phyloP scores from a whole-genome alignment of 1,140 invertebrate species.

The Macrotrachela quadricornifera region DNA sequence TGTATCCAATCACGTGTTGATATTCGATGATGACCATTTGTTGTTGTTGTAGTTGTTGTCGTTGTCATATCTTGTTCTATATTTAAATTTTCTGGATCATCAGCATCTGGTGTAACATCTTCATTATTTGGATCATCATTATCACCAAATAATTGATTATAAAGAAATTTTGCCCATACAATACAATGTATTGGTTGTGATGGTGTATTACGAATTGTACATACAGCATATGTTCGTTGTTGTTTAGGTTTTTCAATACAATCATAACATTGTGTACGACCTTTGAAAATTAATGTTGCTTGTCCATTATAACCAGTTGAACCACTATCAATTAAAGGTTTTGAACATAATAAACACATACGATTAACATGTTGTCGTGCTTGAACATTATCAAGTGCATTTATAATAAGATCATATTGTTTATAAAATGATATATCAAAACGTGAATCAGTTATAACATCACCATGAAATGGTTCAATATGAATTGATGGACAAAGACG shows the following conservation, averaged over 20 bases:
- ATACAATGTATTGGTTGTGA: slow-evolving; percentile 97
- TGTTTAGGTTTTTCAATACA: slow-evolving; percentile 58
- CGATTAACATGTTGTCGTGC: slow-evolving; percentile 95
- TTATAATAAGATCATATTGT: slow-evolving; percentile 73
- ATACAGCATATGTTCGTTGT: slow-evolving; percentile 81
- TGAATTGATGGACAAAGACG: slow-evolving; percentile 66
- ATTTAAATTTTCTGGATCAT: slow-evolving; percentile 56
- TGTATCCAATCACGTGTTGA: slow-evolving; percentile 61
- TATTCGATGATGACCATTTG: slow-evolving; percentile 49
- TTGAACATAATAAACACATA: slow-evolving; percentile 80
- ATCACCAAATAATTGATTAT: slow-evolving; percentile 91
- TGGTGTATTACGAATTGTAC: slow-evolving; percentile 97
- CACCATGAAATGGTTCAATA: slow-evolving; percentile 73
- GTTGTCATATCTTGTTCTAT: slow-evolving; percentile 35
- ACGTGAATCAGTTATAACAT: slow-evolving; percentile 68
- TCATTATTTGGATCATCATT: slow-evolving; percentile 62
- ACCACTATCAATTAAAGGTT: slow-evolving; percentile 84
- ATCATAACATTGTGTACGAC: slow-evolving; percentile 82
- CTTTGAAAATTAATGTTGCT: slow-evolving; percentile 38
- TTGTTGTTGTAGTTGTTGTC: slow-evolving; percentile 28
- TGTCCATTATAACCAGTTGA: slow-evolving; percentile 87
- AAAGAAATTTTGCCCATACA: slow-evolving; percentile 95
- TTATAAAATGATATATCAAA: slow-evolving; percentile 79
- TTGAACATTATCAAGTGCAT: slow-evolving; percentile 81
- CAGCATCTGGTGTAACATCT: slow-evolving; percentile 88